These are phyloP conservation scores for Lophura nycthemera DNA, from an alignment of 2,113 vertebrate species.

Conservation along the genomic window DNA sequence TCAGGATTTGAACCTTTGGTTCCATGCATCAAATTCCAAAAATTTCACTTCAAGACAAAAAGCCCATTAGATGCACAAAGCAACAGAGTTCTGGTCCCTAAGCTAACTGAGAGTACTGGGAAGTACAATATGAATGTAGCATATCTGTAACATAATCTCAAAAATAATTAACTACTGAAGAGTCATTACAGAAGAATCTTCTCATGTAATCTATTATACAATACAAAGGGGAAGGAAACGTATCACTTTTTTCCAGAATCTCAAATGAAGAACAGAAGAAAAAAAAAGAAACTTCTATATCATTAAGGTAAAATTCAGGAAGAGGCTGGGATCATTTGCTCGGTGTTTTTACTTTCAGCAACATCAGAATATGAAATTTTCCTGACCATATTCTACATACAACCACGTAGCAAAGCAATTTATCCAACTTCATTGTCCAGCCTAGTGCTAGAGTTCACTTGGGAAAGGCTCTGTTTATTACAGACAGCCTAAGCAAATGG, in stretches of 20 bases:
- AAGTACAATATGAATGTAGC: background rate
- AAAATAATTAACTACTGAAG: slow-evolving; percentile 63
- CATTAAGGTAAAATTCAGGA: slow-evolving; percentile 2
- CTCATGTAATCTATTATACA: slow-evolving; percentile 57
- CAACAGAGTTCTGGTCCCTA: background rate
- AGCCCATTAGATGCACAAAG: background rate
- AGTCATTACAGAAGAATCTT: slow-evolving; percentile 62
- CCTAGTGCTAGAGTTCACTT: background rate
- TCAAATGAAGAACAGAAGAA: slow-evolving; percentile 11
- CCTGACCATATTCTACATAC: background rate
- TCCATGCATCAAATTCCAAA: background rate
- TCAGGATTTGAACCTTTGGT: background rate
- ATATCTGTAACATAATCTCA: slow-evolving; percentile 23
- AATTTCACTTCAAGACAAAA: background rate
- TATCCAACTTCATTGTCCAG: background rate
- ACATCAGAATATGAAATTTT: background rate
- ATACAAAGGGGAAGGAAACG: slow-evolving; percentile 60
- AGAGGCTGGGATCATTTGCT: background rate
- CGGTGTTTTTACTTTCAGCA: background rate
- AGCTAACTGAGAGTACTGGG: background rate
- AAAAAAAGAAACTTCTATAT: background rate
- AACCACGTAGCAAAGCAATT: background rate
- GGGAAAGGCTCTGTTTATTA: slow-evolving; percentile 3
- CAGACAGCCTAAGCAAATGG: background rate
- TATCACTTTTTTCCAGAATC: slow-evolving; percentile 8